Conservation (phyloP, 37 sponge, comb jelly and placozoan species). For the Oopsacas minuta region DNA sequence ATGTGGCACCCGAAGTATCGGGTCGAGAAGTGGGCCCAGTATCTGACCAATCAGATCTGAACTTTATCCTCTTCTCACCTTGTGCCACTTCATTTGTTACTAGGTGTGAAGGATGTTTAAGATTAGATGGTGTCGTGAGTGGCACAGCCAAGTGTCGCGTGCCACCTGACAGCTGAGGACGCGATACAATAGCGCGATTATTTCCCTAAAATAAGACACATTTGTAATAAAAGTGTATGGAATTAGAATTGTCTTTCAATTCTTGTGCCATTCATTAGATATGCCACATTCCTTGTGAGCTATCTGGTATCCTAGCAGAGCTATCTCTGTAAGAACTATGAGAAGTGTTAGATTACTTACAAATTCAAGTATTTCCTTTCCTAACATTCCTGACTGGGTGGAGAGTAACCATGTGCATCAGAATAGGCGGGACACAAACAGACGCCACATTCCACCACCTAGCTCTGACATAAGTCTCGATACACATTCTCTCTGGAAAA, state of each 20-base stretch:
- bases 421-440: too few relatives aligned
- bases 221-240: not conserved
- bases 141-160: not conserved
- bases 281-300: too few relatives aligned
- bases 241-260: too few relatives aligned
- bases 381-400: too few relatives aligned
- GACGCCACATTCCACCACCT: too few relatives aligned
- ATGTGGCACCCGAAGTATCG: not conserved
- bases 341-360: too few relatives aligned
- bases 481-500: too few relatives aligned
- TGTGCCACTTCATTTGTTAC: not conserved
- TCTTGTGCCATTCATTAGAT: too few relatives aligned
- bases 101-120: not conserved
- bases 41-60: conserved; percentile 86
- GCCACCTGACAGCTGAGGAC: not conserved
- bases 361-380: too few relatives aligned
- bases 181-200: not conserved
- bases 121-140: not conserved
- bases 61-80: conserved; percentile 39
- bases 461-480: too few relatives aligned
- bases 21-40: conserved; percentile 75
- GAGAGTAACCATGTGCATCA: too few relatives aligned
- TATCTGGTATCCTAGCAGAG: too few relatives aligned
- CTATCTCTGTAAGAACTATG: conserved; percentile 35
- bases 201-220: not conserved